Conservation (phyloP, 2,113 vertebrate genomes). For the Indicator maculatus region DNA sequence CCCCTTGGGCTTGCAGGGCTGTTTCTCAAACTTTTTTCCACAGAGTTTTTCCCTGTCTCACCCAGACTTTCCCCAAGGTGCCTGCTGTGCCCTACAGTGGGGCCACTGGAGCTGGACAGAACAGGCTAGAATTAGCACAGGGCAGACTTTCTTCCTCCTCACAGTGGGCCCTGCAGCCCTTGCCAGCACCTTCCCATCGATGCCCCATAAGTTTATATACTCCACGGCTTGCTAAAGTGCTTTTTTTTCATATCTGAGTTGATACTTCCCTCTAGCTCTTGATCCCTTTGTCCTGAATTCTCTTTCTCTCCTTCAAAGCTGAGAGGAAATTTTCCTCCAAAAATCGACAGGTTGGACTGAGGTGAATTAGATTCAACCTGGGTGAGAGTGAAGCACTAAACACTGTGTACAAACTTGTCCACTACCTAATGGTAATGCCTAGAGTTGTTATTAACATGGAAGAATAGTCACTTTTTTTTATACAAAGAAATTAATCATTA, state of each 20-base stretch:
- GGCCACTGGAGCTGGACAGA: background rate
- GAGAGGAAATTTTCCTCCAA: background rate
- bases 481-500: background rate
- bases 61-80: accelerated
- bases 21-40: background rate
- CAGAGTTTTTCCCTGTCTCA: background rate
- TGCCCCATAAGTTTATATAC: background rate
- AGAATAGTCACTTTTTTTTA: background rate
- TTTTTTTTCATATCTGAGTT: no score
- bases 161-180: accelerated
- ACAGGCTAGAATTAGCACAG: no score
- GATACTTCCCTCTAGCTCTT: background rate
- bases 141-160: background rate
- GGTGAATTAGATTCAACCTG: background rate
- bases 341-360: background rate
- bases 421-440: background rate
- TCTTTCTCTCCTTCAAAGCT: background rate
- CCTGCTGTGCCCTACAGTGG: accelerated
- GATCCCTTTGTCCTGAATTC: background rate
- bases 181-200: background rate
- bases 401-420: background rate
- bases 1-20: background rate
- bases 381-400: background rate
- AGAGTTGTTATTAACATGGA: background rate
- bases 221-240: background rate